These are phyloP conservation scores for Glyptemys insculpta DNA, from an alignment of 2,797 vertebrate genomes.

Conservation along the genomic window DNA sequence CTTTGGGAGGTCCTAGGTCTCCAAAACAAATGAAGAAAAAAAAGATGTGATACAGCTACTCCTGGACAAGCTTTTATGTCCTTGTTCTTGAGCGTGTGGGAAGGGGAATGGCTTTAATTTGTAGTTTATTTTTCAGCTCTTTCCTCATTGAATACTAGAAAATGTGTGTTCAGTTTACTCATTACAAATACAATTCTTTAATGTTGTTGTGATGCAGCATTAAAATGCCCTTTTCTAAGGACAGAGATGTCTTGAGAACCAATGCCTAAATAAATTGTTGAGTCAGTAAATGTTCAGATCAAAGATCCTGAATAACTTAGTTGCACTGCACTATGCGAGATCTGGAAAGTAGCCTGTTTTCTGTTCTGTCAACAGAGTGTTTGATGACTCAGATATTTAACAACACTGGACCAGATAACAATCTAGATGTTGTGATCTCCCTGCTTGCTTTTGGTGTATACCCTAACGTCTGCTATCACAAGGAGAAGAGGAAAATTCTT, in stretches of 20 bases:
- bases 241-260: not conserved
- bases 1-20: not conserved
- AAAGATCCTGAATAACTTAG: conserved; percentile 1
- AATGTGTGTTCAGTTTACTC: not conserved
- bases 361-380: conserved; percentile 84
- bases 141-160: conserved; percentile 4
- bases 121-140: conserved; percentile 19
- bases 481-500: conserved; percentile 96
- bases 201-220: not conserved
- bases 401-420: conserved; percentile 93
- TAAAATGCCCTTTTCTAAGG: not conserved
- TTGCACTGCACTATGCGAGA: not conserved
- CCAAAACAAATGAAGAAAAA: conserved; percentile 52
- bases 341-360: conserved; percentile 3
- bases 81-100: conserved; percentile 28
- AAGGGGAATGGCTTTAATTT: not conserved
- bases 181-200: not conserved
- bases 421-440: conserved; percentile 95
- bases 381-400: conserved; percentile 93
- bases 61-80: conserved; percentile 18
- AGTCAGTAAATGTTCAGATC: not conserved
- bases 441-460: conserved; percentile 94
- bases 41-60: conserved; percentile 53
- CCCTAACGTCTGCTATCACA: conserved; percentile 97
- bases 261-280: not conserved